A percentile compares a stretch with the other conserved stretches of the same genome.
These are phyloP conservation scores for Hybognathus amarus DNA, from an alignment of 2,797 vertebrate genomes.

Conservation along the genomic window DNA sequence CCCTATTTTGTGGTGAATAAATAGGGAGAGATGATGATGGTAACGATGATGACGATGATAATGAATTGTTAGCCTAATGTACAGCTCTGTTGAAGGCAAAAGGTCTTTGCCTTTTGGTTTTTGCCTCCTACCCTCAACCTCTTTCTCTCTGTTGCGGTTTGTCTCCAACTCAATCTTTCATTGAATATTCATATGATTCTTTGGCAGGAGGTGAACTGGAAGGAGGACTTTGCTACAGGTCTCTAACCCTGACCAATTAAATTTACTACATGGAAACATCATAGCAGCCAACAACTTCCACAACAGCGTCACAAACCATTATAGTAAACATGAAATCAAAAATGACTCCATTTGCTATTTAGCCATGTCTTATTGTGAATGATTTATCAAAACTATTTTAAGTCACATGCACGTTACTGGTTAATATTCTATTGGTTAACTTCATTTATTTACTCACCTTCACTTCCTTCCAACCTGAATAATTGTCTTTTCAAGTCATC, in stretches of 20 bases:
- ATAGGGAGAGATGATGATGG: constrained; percentile 57
- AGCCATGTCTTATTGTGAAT: not conserved
- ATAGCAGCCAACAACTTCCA: not conserved
- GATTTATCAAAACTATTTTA: not conserved
- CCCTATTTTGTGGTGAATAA: not conserved
- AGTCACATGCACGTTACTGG: not conserved
- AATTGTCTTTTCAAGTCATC: not conserved
- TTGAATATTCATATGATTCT: constrained; percentile 48
- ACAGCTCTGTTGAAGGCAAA: not conserved
- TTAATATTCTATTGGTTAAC: not conserved
- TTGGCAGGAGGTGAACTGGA: constrained; percentile 21
- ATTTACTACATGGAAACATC: constrained; percentile 1
- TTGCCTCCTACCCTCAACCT: constrained; percentile 30
- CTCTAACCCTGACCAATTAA: constrained; percentile 30
- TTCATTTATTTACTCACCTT: not conserved
- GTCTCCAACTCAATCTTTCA: constrained; percentile 59
- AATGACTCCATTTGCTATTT: not conserved
- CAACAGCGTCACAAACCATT: not conserved
- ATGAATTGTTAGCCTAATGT: constrained; percentile 11
- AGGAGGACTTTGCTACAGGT: constrained; percentile 11
- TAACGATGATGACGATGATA: constrained; percentile 31
- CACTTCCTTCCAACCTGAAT: not conserved
- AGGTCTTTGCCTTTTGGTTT: constrained; percentile 5
- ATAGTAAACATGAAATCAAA: not conserved
- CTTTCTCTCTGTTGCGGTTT: constrained; percentile 60